A percentile compares a stretch with the other conserved stretches of the same genome.
Evolutionary conservation across 2,797 vertebrate genomes (phyloP).

Genomic region (Acrossocheilus wenchowensis): DNA sequence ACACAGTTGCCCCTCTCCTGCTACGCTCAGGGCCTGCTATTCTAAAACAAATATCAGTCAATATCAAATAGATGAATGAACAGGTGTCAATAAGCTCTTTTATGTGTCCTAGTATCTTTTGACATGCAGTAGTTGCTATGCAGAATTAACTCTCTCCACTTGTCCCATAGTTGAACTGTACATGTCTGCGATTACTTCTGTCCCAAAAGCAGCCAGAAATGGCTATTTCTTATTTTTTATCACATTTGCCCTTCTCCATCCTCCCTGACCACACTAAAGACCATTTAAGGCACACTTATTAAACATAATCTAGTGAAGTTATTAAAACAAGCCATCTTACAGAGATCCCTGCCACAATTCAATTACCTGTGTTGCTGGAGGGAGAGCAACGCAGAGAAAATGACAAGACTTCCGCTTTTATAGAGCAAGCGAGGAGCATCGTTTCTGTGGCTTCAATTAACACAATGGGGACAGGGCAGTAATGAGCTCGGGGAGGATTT

Average conservation of each 20-base stretch:
- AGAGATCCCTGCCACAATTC: conserved; percentile 82
- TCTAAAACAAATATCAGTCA: conserved; percentile 39
- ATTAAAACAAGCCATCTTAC: conserved; percentile 84
- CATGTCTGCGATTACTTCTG: conserved; percentile 74
- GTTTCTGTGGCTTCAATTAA: conserved; percentile 82
- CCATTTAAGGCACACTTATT: conserved; percentile 82
- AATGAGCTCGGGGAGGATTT: conserved; percentile 75
- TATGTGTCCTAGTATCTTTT: background rate
- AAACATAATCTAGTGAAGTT: conserved; percentile 85
- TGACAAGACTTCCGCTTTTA: conserved; percentile 74
- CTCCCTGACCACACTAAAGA: conserved; percentile 74
- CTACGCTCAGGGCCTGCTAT: background rate
- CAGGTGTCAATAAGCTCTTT: conserved; percentile 6
- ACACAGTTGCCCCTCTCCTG: conserved; percentile 30
- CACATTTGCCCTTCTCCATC: conserved; percentile 79
- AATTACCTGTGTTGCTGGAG: conserved; percentile 84
- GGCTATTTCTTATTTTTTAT: conserved; percentile 76
- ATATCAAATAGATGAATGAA: conserved; percentile 17
- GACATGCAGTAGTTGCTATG: background rate
- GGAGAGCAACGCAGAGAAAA: conserved; percentile 70
- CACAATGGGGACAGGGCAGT: conserved; percentile 74
- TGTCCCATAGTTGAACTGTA: conserved; percentile 69
- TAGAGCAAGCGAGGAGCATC: conserved; percentile 69
- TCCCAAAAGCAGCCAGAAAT: conserved; percentile 70
- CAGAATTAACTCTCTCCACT: conserved; percentile 33